Conservation (phyloP, 2,797 vertebrate genomes). For the Champsocephalus esox region DNA sequence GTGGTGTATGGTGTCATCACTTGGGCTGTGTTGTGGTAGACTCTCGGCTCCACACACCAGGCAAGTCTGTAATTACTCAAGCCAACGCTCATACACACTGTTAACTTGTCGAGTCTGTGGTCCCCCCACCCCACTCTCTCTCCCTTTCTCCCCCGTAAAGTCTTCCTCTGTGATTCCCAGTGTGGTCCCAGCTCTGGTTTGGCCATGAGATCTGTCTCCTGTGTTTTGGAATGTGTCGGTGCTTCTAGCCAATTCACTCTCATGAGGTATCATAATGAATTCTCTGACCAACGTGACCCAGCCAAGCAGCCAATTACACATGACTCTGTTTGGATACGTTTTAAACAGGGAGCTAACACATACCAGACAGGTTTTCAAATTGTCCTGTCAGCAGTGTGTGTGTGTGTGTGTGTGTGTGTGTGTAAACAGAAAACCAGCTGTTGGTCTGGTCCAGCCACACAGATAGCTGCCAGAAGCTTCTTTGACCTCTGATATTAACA, state of each 20-base stretch:
- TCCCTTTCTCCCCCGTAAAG: constrained; percentile 45
- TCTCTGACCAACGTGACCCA: constrained; percentile 33
- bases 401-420: constrained; percentile 1
- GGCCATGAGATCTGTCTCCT: constrained; percentile 74
- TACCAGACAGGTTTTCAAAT: constrained; percentile 53
- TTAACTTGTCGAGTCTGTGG: constrained; percentile 73
- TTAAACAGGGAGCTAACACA: constrained; percentile 49
- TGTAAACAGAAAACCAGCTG: constrained; percentile 34
- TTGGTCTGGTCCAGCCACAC: constrained; percentile 43
- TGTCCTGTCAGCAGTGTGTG: constrained; percentile 45
- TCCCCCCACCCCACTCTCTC: constrained; percentile 21
- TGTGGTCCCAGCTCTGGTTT: constrained; percentile 74
- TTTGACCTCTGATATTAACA: constrained; percentile 52
- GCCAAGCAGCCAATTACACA: constrained; percentile 46
- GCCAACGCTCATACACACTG: constrained; percentile 72
- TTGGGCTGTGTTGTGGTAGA: constrained; percentile 84
- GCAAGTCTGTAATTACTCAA: constrained; percentile 83
- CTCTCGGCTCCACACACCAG: constrained; percentile 83
- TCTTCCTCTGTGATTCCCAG: constrained; percentile 75
- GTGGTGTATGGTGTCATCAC: constrained; percentile 79
- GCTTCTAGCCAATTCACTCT: constrained; percentile 57
- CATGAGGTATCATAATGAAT: constrained; percentile 43
- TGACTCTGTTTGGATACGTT: constrained; percentile 46
- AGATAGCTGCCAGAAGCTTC: constrained; percentile 40
- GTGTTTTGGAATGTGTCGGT: constrained; percentile 70